Conservation (phyloP, 2,113 vertebrate species). For the Austrofundulus limnaeus region DNA sequence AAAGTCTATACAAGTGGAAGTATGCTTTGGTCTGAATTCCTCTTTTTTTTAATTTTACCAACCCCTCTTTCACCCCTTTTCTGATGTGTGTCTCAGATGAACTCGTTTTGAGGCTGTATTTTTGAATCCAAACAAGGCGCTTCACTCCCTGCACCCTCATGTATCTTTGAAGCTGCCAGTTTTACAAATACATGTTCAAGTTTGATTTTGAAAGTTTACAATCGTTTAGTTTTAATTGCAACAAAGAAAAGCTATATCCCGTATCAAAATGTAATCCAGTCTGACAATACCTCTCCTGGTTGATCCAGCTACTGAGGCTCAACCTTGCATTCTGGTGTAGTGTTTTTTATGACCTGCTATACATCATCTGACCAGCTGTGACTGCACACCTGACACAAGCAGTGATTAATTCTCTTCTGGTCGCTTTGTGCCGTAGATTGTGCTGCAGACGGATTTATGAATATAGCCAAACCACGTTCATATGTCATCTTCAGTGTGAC, state of each 20-base stretch:
- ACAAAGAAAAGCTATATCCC: neutral
- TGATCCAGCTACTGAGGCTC: constrained; percentile 1
- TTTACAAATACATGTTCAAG: no score
- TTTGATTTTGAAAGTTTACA: no score
- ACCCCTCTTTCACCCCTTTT: no score
- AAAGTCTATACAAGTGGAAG: no score
- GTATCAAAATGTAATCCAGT: neutral
- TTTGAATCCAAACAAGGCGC: no score
- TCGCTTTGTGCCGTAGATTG: constrained; percentile 27
- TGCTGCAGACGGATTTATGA: constrained; percentile 52
- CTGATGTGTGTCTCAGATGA: no score
- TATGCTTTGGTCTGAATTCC: no score
- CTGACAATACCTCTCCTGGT: neutral
- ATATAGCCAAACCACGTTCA: constrained; percentile 38
- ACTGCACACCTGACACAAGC: constrained; percentile 38
- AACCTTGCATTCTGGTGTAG: constrained; percentile 3
- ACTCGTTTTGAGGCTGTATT: no score
- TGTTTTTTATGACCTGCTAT: constrained; percentile 13
- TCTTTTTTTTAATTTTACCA: no score
- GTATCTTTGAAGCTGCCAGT: no score
- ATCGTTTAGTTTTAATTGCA: no score
- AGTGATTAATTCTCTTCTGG: constrained; percentile 26
- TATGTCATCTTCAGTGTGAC: constrained; percentile 61
- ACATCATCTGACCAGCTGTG: constrained; percentile 35
- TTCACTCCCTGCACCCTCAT: no score